Evolutionary conservation across 2,888 invertebrate genomes (phyloP).

Genomic region (Cactoblastis cactorum): DNA sequence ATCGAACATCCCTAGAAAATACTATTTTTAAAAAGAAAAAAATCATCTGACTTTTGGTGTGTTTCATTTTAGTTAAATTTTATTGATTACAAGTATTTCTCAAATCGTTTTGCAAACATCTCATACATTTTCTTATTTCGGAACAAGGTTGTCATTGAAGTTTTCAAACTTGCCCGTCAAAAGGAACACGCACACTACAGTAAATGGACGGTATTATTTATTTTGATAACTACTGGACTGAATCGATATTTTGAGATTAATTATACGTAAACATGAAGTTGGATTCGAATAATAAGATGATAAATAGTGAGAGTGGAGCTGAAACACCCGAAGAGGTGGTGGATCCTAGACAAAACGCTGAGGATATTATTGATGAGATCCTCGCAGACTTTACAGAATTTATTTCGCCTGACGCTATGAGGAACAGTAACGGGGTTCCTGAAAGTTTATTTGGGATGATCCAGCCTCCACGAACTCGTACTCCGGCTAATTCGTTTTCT

Average conservation of each 20-base stretch:
- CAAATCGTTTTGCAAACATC: not conserved
- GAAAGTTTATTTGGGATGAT: slow-evolving; percentile 63
- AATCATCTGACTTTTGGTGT: slow-evolving; percentile 2
- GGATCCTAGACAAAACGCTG: slow-evolving; percentile 69
- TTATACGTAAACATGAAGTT: slow-evolving; percentile 58
- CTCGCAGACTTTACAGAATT: slow-evolving; percentile 70
- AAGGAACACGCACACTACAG: not conserved
- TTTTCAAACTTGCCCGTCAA: not conserved
- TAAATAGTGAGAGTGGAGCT: slow-evolving; percentile 62
- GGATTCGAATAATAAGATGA: slow-evolving; percentile 74
- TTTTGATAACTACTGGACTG: not conserved
- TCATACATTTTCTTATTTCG: not conserved
- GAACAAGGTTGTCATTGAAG: not conserved
- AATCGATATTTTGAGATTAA: slow-evolving; percentile 43
- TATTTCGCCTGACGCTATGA: slow-evolving; percentile 50
- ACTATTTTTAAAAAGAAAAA: not conserved
- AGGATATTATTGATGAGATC: slow-evolving; percentile 72
- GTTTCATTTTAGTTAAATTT: not conserved
- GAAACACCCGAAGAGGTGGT: slow-evolving; percentile 66
- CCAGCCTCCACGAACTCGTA: slow-evolving; percentile 67
- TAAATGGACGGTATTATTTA: slow-evolving; percentile 14
- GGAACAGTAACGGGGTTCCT: slow-evolving; percentile 59
- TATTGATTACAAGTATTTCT: not conserved
- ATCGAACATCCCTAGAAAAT: too few relatives aligned
- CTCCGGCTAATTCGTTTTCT: slow-evolving; percentile 69